These are phyloP conservation scores for Taxidea taxus DNA, from an alignment of 2,113 vertebrate genomes.

Conservation along the genomic window DNA sequence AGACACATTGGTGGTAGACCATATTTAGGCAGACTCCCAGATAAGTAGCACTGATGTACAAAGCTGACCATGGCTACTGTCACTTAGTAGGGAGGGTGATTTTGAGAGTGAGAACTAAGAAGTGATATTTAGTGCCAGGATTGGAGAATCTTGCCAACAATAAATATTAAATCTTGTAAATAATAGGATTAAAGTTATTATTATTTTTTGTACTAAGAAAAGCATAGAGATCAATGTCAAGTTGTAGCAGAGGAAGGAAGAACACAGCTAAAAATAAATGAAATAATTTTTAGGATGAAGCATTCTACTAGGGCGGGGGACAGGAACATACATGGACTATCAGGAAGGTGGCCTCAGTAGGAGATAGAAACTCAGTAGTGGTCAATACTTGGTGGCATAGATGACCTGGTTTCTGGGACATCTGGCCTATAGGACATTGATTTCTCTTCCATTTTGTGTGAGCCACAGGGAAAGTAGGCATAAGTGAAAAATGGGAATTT, in stretches of 20 bases:
- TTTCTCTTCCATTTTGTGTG: background rate
- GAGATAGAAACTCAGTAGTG: background rate
- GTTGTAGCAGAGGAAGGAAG: background rate
- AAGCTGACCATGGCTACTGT: background rate
- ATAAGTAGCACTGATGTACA: background rate
- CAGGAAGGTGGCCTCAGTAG: background rate
- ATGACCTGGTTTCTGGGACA: background rate
- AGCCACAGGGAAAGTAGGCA: background rate
- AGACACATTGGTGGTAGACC: background rate
- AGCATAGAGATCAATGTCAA: background rate
- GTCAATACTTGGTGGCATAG: background rate
- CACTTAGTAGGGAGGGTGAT: background rate
- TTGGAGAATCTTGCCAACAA: background rate
- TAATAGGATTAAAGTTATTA: background rate
- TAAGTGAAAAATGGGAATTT: background rate
- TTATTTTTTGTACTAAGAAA: background rate
- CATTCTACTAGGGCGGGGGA: rapidly evolving
- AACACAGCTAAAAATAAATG: background rate
- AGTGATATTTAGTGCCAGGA: background rate
- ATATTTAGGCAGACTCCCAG: background rate
- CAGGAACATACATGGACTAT: background rate
- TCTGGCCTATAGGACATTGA: background rate
- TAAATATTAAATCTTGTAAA: background rate
- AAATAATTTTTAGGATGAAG: background rate
- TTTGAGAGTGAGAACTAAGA: background rate